Evolutionary conservation across 2,888 invertebrate genomes (phyloP), one percentile per base, ranked within the genome.

Genomic region (Luperina testacea): DNA sequence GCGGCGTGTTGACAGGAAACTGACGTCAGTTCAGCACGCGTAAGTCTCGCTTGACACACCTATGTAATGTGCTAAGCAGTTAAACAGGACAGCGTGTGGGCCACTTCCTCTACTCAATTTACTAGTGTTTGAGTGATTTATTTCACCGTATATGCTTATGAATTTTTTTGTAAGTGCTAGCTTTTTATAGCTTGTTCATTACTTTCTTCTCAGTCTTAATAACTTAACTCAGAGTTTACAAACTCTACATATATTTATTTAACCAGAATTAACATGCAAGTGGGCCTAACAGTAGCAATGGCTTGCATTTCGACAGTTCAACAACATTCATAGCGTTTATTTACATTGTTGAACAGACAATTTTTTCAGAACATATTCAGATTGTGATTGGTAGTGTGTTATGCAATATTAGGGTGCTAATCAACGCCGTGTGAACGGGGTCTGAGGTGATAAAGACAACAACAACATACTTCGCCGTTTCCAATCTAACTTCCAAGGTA

Each of bases 1-100:
- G 78, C 27, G 79, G 73, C 70, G 78, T 87, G 85, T 83, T 84
- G 81, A 72, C 76, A 81, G 87, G 87, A 85, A 84, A 78, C 84
- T 72, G 76, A 77, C 69, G 78, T 83, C 87, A 84, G 71, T 65
- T 80, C 27, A 81, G 72, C 61, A 87, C 78, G 69, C 74, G 59
- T 85, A 72, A 65, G 76, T 85, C 80, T 84, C 48, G 78, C 80
- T 87, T 69, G 76, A 57, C 71, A 78, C 78, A 72, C 72, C 75
- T 83, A 76, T 53, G 76, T 87, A 72, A 85, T 80, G 87, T 83
- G 74, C 51, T 78, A 73, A 84, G 78, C 74, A 70, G 87, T 67
- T 87, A 48, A 83, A 78, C 81, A 72, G 75, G 78, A 83, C 80
- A 75, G 72, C 65, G 61, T 77, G 85, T 80, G 67, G 57, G 76